Base-by-base conservation (phyloP, 2,888 invertebrate species). In the Eupsilia transversa region DNA sequence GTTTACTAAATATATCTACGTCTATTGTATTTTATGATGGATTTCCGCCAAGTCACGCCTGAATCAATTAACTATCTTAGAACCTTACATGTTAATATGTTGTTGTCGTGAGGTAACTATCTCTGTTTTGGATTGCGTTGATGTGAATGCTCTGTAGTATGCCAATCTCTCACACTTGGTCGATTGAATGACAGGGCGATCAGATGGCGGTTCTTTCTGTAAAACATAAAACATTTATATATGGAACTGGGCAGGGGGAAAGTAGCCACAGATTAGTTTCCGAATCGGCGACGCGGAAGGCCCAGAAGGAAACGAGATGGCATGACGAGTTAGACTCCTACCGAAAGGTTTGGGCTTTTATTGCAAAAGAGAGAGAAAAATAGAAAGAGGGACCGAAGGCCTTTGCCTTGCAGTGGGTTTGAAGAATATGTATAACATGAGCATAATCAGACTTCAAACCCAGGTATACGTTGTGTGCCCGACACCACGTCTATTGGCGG, bases 131-230 rank as follows among this genome's bases (percentile, higher is more conserved):
- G 82, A 65, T 10, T 52, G 60, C 6, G 80, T 60, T 12, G 80
- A 64, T 1, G 80, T 57, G 1, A 73, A 77, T 0, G 68, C 68
- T 66, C 80, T 65, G 30, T 77, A 82, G 12, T 63, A 80, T 0
- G 80, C 57, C 23, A 80, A 33, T 38, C 80, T 77, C 12, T 80
- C 67, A 3, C 64, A 68, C 0, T 82, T 80, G 7, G 77, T 82
- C 0, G 80, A 69, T 14, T 72, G 56, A 0, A 80, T 77, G 12
- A 73, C 2, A 17, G 80, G 78, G 0, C 80, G 80, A 4, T 61
- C 56, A 7, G 80, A 77, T 2, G 60, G 65, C 12, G 57, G 56
- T n/a, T 82, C 73, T 73, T 80, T 80, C 80, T 80, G 60, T 0
- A 66, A 73, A 54, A 41, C 9, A 46, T 9, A 35, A 43, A 35